A percentile compares a stretch with the other conserved stretches of the same genome.
These are phyloP conservation scores for Leuciscus waleckii DNA, from an alignment of 2,797 vertebrate genomes.

Conservation along the genomic window DNA sequence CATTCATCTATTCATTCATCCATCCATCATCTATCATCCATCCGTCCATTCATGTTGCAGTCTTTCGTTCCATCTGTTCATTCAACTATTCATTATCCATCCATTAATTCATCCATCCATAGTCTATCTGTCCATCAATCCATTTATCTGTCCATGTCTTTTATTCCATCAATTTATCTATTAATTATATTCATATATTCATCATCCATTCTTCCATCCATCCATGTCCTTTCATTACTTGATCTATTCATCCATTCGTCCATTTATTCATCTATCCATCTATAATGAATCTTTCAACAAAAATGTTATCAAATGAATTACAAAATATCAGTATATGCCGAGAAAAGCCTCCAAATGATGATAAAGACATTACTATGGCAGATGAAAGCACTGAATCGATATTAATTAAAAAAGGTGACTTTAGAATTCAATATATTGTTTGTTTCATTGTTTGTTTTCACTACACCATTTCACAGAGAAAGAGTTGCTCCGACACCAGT, in stretches of 20 bases:
- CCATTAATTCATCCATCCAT: background rate
- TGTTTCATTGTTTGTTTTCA: background rate
- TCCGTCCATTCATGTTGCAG: background rate
- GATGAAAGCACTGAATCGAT: background rate
- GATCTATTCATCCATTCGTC: background rate
- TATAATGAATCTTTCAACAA: background rate
- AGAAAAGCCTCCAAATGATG: background rate
- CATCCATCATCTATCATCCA: background rate
- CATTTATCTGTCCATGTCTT: background rate
- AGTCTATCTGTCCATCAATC: background rate
- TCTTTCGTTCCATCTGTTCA: background rate
- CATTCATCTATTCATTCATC: background rate
- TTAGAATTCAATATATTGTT: background rate
- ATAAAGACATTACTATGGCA: background rate
- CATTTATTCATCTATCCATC: background rate
- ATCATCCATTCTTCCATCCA: constrained; percentile 31
- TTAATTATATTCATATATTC: background rate
- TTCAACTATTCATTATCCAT: background rate
- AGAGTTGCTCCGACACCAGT: constrained; percentile 90
- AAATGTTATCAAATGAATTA: background rate
- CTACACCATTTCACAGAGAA: constrained; percentile 70
- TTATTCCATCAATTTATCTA: background rate
- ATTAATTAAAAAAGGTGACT: background rate
- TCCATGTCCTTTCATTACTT: background rate
- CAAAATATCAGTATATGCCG: background rate